A percentile compares a stretch with the other conserved stretches of the same genome.
Evolutionary conservation across 2,797 vertebrate species (phyloP).

Genomic region (Pangasius sanitwongsei): DNA sequence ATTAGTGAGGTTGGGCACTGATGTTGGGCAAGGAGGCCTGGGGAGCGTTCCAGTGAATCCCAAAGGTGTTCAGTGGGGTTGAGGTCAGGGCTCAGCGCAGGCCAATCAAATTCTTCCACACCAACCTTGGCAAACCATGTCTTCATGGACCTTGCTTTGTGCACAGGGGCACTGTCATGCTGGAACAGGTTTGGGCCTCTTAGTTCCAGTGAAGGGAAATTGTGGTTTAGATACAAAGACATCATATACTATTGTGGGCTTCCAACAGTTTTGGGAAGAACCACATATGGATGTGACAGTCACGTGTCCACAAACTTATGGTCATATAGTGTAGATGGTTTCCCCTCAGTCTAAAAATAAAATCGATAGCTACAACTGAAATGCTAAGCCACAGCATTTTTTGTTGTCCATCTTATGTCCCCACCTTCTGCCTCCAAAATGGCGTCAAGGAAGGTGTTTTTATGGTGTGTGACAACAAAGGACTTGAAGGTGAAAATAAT

Average conservation of each 20-base stretch:
- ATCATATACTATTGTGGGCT: no score
- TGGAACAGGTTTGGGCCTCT: neutral
- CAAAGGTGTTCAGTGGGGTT: neutral
- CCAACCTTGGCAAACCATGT: neutral
- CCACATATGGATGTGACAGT: neutral
- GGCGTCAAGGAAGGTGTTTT: neutral
- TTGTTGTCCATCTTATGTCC: neutral
- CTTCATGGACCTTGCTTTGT: neutral
- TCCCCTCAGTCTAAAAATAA: neutral
- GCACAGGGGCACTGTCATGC: neutral
- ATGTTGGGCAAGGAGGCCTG: no score
- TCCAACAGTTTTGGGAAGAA: neutral
- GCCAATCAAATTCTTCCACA: neutral
- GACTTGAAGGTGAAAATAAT: constrained; percentile 5
- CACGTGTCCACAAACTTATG: neutral
- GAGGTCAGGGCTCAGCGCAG: neutral
- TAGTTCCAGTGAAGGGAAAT: neutral
- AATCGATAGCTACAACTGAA: neutral
- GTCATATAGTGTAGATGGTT: neutral
- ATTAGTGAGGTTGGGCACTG: neutral
- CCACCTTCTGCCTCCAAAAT: neutral
- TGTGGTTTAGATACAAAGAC: neutral
- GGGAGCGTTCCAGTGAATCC: neutral
- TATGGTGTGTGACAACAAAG: neutral
- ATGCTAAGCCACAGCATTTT: neutral